phyloP scores from a whole-genome alignment of 1,140 invertebrate species.

The Panagrolaimus sp. region DNA sequence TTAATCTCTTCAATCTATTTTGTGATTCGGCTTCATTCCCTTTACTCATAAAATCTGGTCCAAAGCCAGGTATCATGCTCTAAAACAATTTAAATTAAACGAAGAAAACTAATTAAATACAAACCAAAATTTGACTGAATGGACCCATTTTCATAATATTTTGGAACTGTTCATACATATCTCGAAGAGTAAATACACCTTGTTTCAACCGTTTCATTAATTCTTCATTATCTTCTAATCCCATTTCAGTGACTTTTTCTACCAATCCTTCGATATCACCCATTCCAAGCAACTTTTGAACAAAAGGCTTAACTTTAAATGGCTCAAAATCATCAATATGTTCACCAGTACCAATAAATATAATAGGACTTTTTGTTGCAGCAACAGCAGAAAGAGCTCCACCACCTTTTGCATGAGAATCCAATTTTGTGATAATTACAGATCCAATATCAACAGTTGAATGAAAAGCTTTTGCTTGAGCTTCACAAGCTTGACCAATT shows the following conservation, averaged over 20 bases:
- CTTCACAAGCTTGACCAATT: slow-evolving; percentile 86
- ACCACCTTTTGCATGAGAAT: slow-evolving; percentile 98
- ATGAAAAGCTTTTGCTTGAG: slow-evolving; percentile 93
- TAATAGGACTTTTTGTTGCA: slow-evolving; percentile 96
- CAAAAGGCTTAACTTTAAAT: slow-evolving; percentile 98
- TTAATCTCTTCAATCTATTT: slow-evolving; percentile 87
- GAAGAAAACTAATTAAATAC: no score
- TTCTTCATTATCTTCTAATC: slow-evolving; percentile 97
- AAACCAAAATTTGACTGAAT: slow-evolving; percentile 97
- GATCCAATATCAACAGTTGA: slow-evolving; percentile 98
- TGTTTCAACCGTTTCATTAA: slow-evolving; percentile 98
- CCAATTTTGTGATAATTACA: slow-evolving; percentile 97
- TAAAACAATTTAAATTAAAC: slow-evolving; percentile 62
- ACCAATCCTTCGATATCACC: slow-evolving; percentile 99
- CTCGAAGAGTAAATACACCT: slow-evolving; percentile 83
- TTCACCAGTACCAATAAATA: slow-evolving; percentile 99
- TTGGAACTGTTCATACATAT: slow-evolving; percentile 99
- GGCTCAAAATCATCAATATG: slow-evolving; percentile 98
- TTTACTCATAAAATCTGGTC: slow-evolving; percentile 96
- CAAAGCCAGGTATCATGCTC: slow-evolving; percentile 99
- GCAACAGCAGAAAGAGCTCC: slow-evolving; percentile 96
- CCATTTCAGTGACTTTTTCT: slow-evolving; percentile 97
- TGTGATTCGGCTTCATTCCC: slow-evolving; percentile 98
- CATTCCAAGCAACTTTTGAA: slow-evolving; percentile 94
- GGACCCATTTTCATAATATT: slow-evolving; percentile 99